These are phyloP conservation scores for Pardosa pseudoannulata DNA, from an alignment of 2,888 invertebrate genomes.

Conservation along the genomic window DNA sequence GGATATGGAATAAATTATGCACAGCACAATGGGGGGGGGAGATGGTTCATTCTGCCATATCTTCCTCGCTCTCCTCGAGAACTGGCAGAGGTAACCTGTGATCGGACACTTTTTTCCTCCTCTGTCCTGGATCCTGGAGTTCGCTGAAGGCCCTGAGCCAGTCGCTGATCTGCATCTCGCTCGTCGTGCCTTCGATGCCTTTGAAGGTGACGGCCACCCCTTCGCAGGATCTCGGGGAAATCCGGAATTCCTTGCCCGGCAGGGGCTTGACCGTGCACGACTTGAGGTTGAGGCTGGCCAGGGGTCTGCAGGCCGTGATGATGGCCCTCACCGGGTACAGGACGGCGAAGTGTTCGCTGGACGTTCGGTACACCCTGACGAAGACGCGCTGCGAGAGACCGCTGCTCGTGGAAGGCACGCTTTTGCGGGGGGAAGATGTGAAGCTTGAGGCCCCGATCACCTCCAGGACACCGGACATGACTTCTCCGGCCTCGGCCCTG, in stretches of 20 bases:
- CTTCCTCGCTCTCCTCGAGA: constrained; percentile 64
- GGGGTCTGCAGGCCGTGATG: constrained; percentile 72
- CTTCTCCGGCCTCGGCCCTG: constrained; percentile 60
- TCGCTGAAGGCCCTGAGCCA: constrained; percentile 65
- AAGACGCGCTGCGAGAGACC: constrained; percentile 71
- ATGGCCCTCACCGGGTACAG: constrained; percentile 74
- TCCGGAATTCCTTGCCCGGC: constrained; percentile 35
- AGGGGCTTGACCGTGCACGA: constrained; percentile 62
- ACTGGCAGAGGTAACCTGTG: constrained; percentile 60
- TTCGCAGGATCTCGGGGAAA: constrained; percentile 62
- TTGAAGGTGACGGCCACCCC: constrained; percentile 62
- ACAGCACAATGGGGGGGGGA: background rate
- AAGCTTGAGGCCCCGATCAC: constrained; percentile 46
- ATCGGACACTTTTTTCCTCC: constrained; percentile 58
- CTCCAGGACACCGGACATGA: constrained; percentile 66
- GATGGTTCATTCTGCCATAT: background rate
- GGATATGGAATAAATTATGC: constrained; percentile 10
- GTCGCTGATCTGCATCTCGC: constrained; percentile 49
- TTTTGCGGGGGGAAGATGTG: background rate
- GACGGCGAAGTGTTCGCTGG: constrained; percentile 74
- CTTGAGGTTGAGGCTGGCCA: constrained; percentile 68
- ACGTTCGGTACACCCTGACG: constrained; percentile 74
- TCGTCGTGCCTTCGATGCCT: constrained; percentile 41
- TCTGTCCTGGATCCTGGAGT: constrained; percentile 32
- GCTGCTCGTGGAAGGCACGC: background rate